These are phyloP conservation scores for Ostrea edulis DNA, from an alignment of 1,140 invertebrate species.

Conservation along the genomic window DNA sequence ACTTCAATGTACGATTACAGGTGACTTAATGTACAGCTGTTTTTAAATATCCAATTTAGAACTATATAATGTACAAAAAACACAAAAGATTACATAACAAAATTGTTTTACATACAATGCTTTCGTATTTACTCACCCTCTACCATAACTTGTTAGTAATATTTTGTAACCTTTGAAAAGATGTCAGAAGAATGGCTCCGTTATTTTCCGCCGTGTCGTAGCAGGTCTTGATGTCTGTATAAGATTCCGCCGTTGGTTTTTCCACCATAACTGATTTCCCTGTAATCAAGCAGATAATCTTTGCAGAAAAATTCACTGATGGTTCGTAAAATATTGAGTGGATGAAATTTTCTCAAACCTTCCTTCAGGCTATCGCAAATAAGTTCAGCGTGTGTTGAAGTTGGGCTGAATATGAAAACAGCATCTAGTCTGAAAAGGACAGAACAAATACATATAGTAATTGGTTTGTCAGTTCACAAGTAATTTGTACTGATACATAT, in stretches of 20 bases:
- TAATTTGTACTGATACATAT: not conserved
- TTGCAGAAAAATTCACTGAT: not conserved
- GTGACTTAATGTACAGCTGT: too few species aligned
- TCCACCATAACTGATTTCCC: conserved; percentile 38
- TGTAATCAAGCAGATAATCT: not conserved
- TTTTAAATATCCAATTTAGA: too few species aligned
- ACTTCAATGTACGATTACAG: too few species aligned
- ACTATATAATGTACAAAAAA: too few species aligned
- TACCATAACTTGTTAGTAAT: not conserved
- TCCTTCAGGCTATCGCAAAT: not conserved
- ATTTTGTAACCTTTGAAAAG: conserved; percentile 47
- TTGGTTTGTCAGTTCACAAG: too few species aligned
- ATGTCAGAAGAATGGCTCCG: conserved; percentile 40
- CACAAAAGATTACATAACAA: too few species aligned
- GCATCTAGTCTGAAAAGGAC: conserved; percentile 59
- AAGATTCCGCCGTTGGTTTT: conserved; percentile 50
- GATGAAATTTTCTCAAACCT: not conserved
- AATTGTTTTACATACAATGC: too few species aligned
- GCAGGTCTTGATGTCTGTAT: conserved; percentile 48
- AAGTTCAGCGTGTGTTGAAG: conserved; percentile 53
- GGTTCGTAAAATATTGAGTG: not conserved
- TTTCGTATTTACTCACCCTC: too few species aligned
- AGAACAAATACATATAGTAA: not conserved
- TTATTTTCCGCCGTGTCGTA: conserved; percentile 49
- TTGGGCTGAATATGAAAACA: conserved; percentile 61